Base-by-base conservation (phyloP, 2,113 vertebrate species). In the Hydrolagus affinis region DNA sequence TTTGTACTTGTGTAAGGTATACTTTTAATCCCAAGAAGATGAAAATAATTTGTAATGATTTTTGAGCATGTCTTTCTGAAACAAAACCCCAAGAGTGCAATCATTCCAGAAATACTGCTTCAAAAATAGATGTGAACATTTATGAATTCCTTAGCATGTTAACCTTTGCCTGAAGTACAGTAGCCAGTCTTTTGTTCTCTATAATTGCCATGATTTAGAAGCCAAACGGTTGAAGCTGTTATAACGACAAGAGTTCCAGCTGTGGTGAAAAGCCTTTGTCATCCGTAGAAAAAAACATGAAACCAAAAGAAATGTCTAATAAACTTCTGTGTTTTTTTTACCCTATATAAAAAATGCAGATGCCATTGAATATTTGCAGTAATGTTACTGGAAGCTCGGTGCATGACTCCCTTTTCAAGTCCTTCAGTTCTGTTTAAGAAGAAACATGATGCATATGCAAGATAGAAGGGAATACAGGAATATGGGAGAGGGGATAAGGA, bases 61-160 rank as follows among this genome's bases (percentile, higher is more conserved):
- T 86, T 86, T 87, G 86, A 86, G 66, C 89, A 72, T 86, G 85
- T 87, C 85, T 70, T 73, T 56, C 86, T 88, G 59, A 0, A 0
- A 86, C 74, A 88, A 85, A 90, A 86, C 88, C 89, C 89, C 88
- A 87, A 86, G 88, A 88, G 88, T 89, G 88, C 85, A 88, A 87
- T 87, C 90, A 90, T 87, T 88, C 88, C 86, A 89, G 88, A 90
- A 89, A 85, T 88, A 91, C 78, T 88, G 87, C 89, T 88, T 86
- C 87, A 89, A 88, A 88, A 89, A 86, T 76, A 90, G 89, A 90
- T 89, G 89, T 91, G 89, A 91, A 88, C 91, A 85, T 85, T 87
- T 88, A 86, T 88, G 89, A 90, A 91, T 91, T 90, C 88, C 87
- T 91, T 90, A 90, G 87, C 89, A 90, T 91, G 91, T 91, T 90